Evolutionary conservation across 1,140 invertebrate species (phyloP), one percentile per base, ranked within the genome.

Genomic region (Lucilia cuprina): DNA sequence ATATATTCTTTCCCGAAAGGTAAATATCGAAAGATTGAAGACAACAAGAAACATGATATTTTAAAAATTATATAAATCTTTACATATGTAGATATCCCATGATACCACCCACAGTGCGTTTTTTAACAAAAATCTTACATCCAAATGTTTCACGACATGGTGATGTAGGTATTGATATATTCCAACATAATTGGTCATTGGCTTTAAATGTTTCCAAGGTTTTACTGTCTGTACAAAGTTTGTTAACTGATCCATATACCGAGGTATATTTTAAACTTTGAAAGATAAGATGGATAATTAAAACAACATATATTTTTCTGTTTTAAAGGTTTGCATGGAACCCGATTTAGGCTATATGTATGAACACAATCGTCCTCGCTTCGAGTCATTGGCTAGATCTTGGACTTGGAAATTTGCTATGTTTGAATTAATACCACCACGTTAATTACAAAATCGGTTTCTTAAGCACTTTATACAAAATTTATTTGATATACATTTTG

Each of bases 401-500:
- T 98, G 97, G 97, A 98, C 98, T 0, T 97, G 96, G 95, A 95
- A 95, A 87, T 98, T 97, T 92, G 98, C 97, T 9, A 98, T 98
- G 96, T 94, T 96, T 86, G 97, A 98, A 91, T 91, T 95, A 70
- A 92, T 96, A 84, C 92, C 93, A n/a, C 92, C 91, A 14, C 83
- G 83, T 77, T 85, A 55, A 85, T 34, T 19, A 1, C 50, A 13
- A 55, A 55, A 30, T 7, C 3, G 50, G 12, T 55, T 55, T 55
- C 50, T 30, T 30, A 30, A 30, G 3, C 25, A 30, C 17, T 14
- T 55, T 55, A 8, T 55, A 12, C 13, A 55, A 55, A 55, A 55
- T 4, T 55, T 55, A 30, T n/a, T 55, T 13, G 12, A 75, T 7
- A 34, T 75, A 41, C 14, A 77, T 41, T 41, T 41, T 77, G 7